Percentiles rank a stretch among this genome's conserved stretches.
Evolutionary conservation across 1,140 invertebrate genomes (phyloP).

Genomic region (Drosophila yakuba): DNA sequence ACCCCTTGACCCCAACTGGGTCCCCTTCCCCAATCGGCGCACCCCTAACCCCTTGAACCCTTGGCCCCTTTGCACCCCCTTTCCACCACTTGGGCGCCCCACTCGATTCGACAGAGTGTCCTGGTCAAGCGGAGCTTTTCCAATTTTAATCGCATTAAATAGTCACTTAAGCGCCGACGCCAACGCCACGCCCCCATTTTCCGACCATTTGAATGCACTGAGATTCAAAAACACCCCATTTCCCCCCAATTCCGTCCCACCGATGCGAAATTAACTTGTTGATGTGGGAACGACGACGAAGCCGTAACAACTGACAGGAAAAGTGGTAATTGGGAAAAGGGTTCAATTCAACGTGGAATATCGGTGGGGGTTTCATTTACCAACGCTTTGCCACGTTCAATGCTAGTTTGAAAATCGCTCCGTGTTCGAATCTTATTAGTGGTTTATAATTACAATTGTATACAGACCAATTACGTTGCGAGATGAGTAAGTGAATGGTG

Average conservation of each 20-base stretch:
- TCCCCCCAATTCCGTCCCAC: not conserved
- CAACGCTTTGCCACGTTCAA: conserved; percentile 41
- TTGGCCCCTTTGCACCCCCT: too few relatives aligned
- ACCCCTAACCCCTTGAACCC: not conserved
- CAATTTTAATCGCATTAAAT: conserved; percentile 77
- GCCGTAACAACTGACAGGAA: conserved; percentile 11
- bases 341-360: not conserved
- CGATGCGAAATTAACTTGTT: conserved; percentile 80
- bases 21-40: not conserved
- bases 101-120: conserved; percentile 10
- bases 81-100: too few relatives aligned
- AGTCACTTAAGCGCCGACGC: conserved; percentile 40
- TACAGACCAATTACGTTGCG: conserved; percentile 78
- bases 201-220: not conserved
- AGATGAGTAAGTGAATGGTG: conserved; percentile 52
- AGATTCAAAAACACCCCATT: conserved; percentile 15
- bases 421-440: conserved; percentile 82
- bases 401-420: conserved; percentile 69
- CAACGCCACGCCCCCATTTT: not conserved
- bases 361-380: conserved; percentile 1
- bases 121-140: conserved; percentile 48
- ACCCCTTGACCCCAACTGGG: not conserved
- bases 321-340: not conserved
- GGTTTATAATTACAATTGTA: conserved; percentile 83
- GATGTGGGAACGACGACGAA: conserved; percentile 58